Percentiles rank a stretch among this genome's conserved stretches.
Evolutionary conservation across 2,888 invertebrate species (phyloP).

Genomic region (Thumatha senex): DNA sequence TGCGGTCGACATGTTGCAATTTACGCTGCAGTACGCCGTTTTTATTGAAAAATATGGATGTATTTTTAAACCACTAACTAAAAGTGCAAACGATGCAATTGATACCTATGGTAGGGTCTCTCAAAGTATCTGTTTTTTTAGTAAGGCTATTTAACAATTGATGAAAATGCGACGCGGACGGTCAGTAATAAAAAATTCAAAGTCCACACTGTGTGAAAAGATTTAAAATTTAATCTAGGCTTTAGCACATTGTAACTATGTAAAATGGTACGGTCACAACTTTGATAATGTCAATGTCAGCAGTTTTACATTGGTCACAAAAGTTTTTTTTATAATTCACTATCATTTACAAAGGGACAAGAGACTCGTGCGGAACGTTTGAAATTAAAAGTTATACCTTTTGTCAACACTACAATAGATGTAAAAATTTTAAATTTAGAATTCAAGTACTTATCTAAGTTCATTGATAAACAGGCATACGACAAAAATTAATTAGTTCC

Average conservation of each 20-base stretch:
- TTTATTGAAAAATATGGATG: slow-evolving; percentile 28
- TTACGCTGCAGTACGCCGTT: slow-evolving; percentile 28
- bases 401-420: slow-evolving; percentile 56
- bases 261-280: no score
- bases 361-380: slow-evolving; percentile 22
- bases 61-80: slow-evolving; percentile 24
- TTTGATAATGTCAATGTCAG: background rate
- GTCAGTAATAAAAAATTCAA: slow-evolving; percentile 25
- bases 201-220: no score
- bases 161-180: slow-evolving; percentile 7
- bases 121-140: slow-evolving; percentile 14
- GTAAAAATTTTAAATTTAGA: slow-evolving; percentile 56
- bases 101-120: slow-evolving; percentile 20
- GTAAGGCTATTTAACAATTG: slow-evolving; percentile 15
- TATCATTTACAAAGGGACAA: slow-evolving; percentile 22
- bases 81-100: slow-evolving; percentile 33
- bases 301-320: slow-evolving; percentile 25
- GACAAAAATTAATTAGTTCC: slow-evolving; percentile 81
- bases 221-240: no score
- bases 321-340: slow-evolving; percentile 17
- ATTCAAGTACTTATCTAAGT: slow-evolving; percentile 67
- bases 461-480: slow-evolving; percentile 60
- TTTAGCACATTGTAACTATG: no score
- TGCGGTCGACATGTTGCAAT: slow-evolving; percentile 41
- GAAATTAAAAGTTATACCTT: slow-evolving; percentile 52